Evolutionary conservation across 1,140 invertebrate species (phyloP), one percentile per base, ranked within the genome.

Genomic region (Drosophila kepulauana): DNA sequence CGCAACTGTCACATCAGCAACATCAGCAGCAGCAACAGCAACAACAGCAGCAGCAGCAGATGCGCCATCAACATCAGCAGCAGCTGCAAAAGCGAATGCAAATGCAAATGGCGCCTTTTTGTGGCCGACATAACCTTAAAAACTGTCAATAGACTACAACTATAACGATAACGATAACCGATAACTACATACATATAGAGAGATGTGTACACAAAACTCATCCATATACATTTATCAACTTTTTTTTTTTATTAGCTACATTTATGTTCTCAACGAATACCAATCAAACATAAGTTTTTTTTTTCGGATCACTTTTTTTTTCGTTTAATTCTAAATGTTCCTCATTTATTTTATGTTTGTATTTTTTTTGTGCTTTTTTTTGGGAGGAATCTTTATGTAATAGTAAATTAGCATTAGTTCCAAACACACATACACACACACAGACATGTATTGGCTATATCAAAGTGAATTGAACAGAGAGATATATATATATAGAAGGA

Each of bases 291-390:
- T 51, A 54, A 66, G 41, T 10, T 68, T 82, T 82, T 86, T 86
- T 81, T 86, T 82, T 35, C 35, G 25, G 35, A 74, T 43, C 30
- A 48, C 11, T 35, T 63, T 75, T 64, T 69, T 65, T 54, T 75
- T 64, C 30, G 51, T 71, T 72, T 76, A 72, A 61, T 38, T 43
- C 72, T 61, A 71, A 75, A 79, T 87, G 84, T 86, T 86, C 82
- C 82, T 86, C 82, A 79, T 33, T 67, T 33, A 85, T 67, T 78
- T 71, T 79, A 79, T 87, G 79, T 88, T 54, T 79, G 71, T 82
- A 78, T 67, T 75, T 70, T 79, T 69, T 80, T 82, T 88, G 79
- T 82, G 71, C 66, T 76, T 70, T 82, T 82, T 87, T 81, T 81
- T 74, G 52, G 51, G 71, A 76, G 61, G 59, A 79, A 66, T 54